These are phyloP conservation scores for Calliphora vomitoria DNA, from an alignment of 2,888 invertebrate genomes.

Conservation along the genomic window DNA sequence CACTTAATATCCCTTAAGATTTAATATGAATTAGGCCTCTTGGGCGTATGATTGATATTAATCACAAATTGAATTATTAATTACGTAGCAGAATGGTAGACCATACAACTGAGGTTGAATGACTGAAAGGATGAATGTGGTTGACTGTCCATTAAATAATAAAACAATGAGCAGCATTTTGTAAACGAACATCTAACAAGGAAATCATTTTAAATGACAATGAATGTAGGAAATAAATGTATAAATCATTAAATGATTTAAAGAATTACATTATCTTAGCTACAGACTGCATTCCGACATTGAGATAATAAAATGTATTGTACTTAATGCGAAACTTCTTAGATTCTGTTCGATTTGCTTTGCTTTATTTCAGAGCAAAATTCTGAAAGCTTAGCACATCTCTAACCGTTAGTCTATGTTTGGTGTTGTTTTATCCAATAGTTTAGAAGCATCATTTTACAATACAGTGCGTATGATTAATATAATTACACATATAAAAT, in stretches of 20 bases:
- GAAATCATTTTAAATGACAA: background rate
- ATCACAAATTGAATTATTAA: constrained; percentile 72
- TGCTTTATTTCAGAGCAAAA: too few relatives aligned
- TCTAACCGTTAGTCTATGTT: background rate
- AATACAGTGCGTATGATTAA: constrained; percentile 3
- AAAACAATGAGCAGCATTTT: constrained; percentile 3
- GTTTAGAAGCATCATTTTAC: too few relatives aligned
- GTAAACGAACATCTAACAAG: background rate
- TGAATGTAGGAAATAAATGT: background rate
- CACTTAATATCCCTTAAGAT: constrained; percentile 50
- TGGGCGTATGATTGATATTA: constrained; percentile 70
- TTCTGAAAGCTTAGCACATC: background rate
- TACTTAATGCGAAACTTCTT: too few relatives aligned
- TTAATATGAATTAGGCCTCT: constrained; percentile 36
- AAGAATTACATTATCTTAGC: too few relatives aligned
- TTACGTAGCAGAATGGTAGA: constrained; percentile 38
- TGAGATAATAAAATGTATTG: too few relatives aligned
- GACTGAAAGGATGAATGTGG: background rate
- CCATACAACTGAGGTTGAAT: background rate
- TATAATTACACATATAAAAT: background rate
- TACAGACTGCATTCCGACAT: too few relatives aligned
- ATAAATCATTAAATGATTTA: background rate
- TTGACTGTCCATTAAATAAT: constrained; percentile 9
- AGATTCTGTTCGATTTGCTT: too few relatives aligned
- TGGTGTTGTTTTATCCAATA: background rate